Conservation (phyloP, 1,140 invertebrate genomes). For the Brachionus koreanus region DNA sequence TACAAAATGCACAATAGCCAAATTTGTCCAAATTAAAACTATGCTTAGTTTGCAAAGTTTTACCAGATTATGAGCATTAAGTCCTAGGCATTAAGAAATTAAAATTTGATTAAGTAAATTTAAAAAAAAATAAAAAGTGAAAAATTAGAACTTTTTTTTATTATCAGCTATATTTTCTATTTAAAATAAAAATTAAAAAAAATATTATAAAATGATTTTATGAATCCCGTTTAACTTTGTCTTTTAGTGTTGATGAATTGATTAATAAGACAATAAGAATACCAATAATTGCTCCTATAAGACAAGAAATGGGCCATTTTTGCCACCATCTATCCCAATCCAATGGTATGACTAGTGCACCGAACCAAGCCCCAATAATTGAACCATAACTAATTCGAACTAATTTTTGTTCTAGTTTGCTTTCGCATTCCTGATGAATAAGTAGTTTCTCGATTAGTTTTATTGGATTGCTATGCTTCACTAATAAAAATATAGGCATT, state of each 20-base stretch:
- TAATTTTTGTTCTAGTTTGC: background rate
- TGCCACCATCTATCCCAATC: slow-evolving; percentile 43
- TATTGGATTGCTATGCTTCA: background rate
- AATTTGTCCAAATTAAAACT: too few relatives aligned
- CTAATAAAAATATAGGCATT: background rate
- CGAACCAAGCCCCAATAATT: slow-evolving; percentile 22
- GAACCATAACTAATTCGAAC: background rate
- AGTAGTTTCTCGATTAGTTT: background rate
- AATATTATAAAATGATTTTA: slow-evolving; percentile 62
- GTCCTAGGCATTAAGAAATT: too few relatives aligned
- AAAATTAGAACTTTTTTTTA: too few relatives aligned
- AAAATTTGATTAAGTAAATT: too few relatives aligned
- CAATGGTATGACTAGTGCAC: slow-evolving; percentile 6
- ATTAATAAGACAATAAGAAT: background rate
- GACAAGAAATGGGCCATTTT: slow-evolving; percentile 19
- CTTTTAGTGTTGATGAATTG: background rate
- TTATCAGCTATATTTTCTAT: too few relatives aligned
- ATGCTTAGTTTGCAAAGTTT: too few relatives aligned
- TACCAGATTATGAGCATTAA: too few relatives aligned
- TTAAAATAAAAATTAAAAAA: too few relatives aligned
- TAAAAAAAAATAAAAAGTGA: too few relatives aligned
- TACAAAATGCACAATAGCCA: too few relatives aligned
- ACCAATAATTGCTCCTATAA: background rate
- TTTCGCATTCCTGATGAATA: background rate
- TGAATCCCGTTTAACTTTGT: slow-evolving; percentile 76